Evolutionary conservation across 2,113 vertebrate species (phyloP), one percentile per base, ranked within the genome.

Genomic region (Tetrao urogallus): DNA sequence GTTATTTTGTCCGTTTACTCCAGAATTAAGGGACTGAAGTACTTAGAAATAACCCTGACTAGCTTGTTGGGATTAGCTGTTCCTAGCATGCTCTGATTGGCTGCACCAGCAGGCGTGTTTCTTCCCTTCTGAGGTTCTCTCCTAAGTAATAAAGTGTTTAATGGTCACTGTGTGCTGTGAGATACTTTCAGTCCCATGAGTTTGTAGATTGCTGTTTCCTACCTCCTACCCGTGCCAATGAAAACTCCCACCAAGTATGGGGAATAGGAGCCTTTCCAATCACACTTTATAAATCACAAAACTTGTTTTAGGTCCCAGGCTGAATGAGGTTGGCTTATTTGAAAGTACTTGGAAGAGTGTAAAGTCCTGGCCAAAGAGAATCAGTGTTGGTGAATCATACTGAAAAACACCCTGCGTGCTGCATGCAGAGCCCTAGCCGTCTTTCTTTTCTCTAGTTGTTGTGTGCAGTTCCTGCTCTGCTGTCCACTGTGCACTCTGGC

Each of bases 121-220:
- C 86, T 95, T 84, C 82, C 74, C 74, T 95, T 82, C 66, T 72
- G 76, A 71, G 45, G 78, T 90, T 93, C 72, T 70, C 73, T 91
- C 82, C 82, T 61, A 86, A 94, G 92, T 73, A 97, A 97, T 97
- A 97, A 97, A 97, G 48, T 91, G 86, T 89, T 96, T 72, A 92
- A 91, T n/a, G 52, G 80, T 95, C 84, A 43, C 80, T 90, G 80
- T 78, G 80, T 94, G 52, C 73, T 93, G 73, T 80, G 92, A 94
- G 86, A 78, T 97, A n/a, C 82, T 94, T 95, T 92, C 40, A 65
- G 69, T 86, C 78, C 75, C 81, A 8, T 3, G 36, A 67, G 75
- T 94, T 77, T 69, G 79, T 90, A 45, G 76, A 48, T 57, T 69
- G 76, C 78, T 80, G 75, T 63, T 92, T 88, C 72, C 87, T 87